phyloP scores from a whole-genome alignment of 2,888 invertebrate genomes.

The Lochmaea crataegi region DNA sequence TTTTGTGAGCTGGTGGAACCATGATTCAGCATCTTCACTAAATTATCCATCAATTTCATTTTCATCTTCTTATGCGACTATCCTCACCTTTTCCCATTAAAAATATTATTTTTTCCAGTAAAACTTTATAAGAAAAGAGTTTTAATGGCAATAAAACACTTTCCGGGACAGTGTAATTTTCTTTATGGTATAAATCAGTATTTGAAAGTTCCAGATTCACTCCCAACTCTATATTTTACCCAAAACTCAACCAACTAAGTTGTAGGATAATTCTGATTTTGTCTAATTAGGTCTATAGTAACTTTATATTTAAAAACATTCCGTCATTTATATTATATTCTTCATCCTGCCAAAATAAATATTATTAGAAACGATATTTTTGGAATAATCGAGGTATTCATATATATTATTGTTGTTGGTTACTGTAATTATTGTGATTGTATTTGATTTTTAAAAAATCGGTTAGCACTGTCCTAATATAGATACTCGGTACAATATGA shows the following conservation, averaged over 20 bases:
- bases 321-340: slow-evolving; percentile 45
- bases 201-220: not conserved
- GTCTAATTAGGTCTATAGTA: slow-evolving; percentile 1
- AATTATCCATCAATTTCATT: no score
- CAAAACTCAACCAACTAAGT: slow-evolving; percentile 1
- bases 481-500: no score
- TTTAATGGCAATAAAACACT: no score
- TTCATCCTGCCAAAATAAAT: slow-evolving; percentile 52
- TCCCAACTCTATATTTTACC: not conserved
- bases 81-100: no score
- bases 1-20: no score
- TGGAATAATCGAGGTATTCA: slow-evolving; percentile 42
- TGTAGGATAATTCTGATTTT: not conserved
- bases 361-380: slow-evolving; percentile 45
- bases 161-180: no score
- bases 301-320: slow-evolving; percentile 34
- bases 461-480: no score
- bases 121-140: no score
- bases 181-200: no score
- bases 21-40: no score
- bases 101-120: no score
- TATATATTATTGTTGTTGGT: slow-evolving; percentile 36
- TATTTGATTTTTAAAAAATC: slow-evolving; percentile 20
- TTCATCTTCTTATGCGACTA: no score
- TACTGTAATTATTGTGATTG: slow-evolving; percentile 29